These are phyloP conservation scores for Dynastes grantii DNA, from an alignment of 2,888 invertebrate species.

Conservation along the genomic window DNA sequence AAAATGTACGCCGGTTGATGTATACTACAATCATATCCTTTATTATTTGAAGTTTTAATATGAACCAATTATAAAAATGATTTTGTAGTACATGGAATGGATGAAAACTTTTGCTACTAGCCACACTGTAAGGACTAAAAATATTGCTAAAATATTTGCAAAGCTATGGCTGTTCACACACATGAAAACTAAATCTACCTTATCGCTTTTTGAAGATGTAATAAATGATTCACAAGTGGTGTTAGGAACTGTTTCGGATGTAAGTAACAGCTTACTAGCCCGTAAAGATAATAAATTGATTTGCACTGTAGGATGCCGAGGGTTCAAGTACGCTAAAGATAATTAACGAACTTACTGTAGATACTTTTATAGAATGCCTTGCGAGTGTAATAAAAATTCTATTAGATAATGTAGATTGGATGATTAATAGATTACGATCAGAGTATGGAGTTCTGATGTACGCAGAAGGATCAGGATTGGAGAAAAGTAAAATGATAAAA, in stretches of 20 bases:
- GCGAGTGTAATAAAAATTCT: slow-evolving; percentile 67
- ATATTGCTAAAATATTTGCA: slow-evolving; percentile 64
- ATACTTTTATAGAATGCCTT: slow-evolving; percentile 66
- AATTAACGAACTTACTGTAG: slow-evolving; percentile 66
- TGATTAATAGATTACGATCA: slow-evolving; percentile 67
- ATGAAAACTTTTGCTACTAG: slow-evolving; percentile 66
- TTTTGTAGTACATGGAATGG: slow-evolving; percentile 67
- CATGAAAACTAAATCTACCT: slow-evolving; percentile 66
- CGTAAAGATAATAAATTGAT: not conserved
- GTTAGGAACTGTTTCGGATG: slow-evolving; percentile 70
- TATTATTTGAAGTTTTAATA: too few species aligned
- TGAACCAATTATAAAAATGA: not conserved
- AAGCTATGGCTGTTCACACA: slow-evolving; percentile 66
- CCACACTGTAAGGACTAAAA: slow-evolving; percentile 62
- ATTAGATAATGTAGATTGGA: slow-evolving; percentile 69
- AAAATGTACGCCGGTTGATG: too few species aligned
- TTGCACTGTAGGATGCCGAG: slow-evolving; percentile 61
- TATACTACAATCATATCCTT: too few species aligned
- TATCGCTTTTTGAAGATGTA: slow-evolving; percentile 69
- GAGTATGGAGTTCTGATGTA: slow-evolving; percentile 66
- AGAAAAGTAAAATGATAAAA: slow-evolving; percentile 63
- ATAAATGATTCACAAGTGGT: slow-evolving; percentile 69
- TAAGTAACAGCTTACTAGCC: slow-evolving; percentile 55
- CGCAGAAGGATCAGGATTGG: slow-evolving; percentile 62
- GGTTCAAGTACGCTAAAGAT: slow-evolving; percentile 65